Base-by-base conservation (phyloP, 2,888 invertebrate genomes). In the Iselma pallidipennis region DNA sequence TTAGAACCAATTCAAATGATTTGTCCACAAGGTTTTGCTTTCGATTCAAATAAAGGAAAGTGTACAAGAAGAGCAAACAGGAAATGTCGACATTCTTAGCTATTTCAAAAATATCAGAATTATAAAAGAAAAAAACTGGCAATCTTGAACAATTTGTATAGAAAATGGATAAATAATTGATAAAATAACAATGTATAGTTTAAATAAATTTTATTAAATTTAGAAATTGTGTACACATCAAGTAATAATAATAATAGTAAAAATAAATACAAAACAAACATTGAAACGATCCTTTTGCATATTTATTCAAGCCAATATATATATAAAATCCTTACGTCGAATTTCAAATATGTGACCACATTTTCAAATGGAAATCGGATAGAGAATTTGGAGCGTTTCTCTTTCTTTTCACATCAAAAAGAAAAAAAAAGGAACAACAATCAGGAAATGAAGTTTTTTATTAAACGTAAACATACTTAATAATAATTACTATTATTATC, bases 291-390 rank as follows among this genome's bases (percentile, higher is more conserved):
- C 52, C 59, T 52, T 61, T 48, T 61, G 61, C 57, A 61, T 66
- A 59, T 63, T 59, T 60, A 64, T 58, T 66, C 63, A 53, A 50
- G 21, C 12, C 0, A 29, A 37, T 49, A 26, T 28, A 50, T n/a
- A 16, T 10, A 49, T 37, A 33, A 42, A 42, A 21, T 42, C 19
- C 21, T 10, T 4, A 42, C 9, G 42, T 42, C 10, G 19, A 57
- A 59, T 50, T 61, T 58, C 56, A 59, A 60, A 50, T 59, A 58
- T 63, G 68, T 68, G 68, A 65, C 64, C 28, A 62, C 61, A 62
- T 64, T 68, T 64, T 51, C 28, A 54, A 56, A 63, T 63, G 61
- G 63, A 67, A 63, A 67, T 61, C 56, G 58, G 28, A 31, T 28
- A 28, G 21, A 49, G 55, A 4, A 51, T 57, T 48, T 37, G 10